phyloP scores from a whole-genome alignment of 2,888 invertebrate genomes.

The Drosophila barbarae region DNA sequence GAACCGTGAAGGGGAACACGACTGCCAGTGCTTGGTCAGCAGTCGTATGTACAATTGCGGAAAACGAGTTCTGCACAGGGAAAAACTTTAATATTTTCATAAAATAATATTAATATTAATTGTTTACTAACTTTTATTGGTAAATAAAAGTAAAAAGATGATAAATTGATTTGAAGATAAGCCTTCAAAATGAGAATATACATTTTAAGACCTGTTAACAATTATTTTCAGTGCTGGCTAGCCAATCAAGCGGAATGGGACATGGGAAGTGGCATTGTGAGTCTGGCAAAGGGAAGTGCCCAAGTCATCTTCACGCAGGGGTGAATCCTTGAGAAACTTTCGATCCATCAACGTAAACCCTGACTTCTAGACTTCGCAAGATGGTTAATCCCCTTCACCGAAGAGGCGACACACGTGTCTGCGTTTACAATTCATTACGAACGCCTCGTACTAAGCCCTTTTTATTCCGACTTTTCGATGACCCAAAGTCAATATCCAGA shows the following conservation, averaged over 20 bases:
- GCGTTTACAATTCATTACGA: constrained; percentile 71
- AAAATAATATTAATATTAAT: neutral
- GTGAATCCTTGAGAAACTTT: constrained; percentile 23
- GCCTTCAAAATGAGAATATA: too few species aligned
- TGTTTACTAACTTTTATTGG: too few species aligned
- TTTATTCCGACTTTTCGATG: constrained; percentile 43
- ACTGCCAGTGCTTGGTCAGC: constrained; percentile 30
- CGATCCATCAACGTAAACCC: constrained; percentile 27
- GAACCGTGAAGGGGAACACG: constrained; percentile 72
- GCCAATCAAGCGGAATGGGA: constrained; percentile 24
- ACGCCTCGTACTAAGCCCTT: constrained; percentile 48
- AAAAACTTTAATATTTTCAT: neutral
- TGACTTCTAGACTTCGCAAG: constrained; percentile 8
- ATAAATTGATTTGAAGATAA: too few species aligned
- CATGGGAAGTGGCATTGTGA: neutral
- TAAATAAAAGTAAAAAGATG: neutral
- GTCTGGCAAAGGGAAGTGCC: constrained; percentile 7
- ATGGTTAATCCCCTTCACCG: constrained; percentile 16
- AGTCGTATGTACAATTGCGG: constrained; percentile 3
- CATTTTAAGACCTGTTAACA: neutral
- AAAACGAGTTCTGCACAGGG: constrained; percentile 23
- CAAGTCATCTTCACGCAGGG: constrained; percentile 20
- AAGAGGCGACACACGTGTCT: constrained; percentile 58
- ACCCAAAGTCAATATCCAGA: constrained; percentile 56
- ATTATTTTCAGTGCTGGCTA: neutral